A percentile compares a stretch with the other conserved stretches of the same genome.
Evolutionary conservation across 2,888 invertebrate species (phyloP).

Genomic region (Pheosia gnoma): DNA sequence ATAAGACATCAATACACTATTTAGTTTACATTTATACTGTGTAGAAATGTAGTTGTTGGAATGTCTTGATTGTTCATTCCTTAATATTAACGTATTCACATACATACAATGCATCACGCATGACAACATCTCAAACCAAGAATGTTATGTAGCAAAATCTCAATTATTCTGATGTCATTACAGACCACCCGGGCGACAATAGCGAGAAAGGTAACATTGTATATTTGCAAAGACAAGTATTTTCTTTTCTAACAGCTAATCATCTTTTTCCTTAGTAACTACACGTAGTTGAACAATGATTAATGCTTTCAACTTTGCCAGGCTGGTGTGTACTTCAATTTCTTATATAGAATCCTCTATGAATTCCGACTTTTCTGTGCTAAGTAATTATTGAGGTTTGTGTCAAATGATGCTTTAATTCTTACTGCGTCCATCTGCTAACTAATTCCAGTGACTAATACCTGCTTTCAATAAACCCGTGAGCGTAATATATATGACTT

Average conservation of each 20-base stretch:
- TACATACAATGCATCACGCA: no score
- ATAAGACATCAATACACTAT: no score
- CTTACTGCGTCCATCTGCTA: not conserved
- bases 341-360: not conserved
- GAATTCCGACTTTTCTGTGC: not conserved
- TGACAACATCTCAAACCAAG: no score
- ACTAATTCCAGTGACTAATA: not conserved
- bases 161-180: slow-evolving; percentile 47
- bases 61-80: slow-evolving; percentile 7
- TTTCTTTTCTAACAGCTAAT: slow-evolving; percentile 30
- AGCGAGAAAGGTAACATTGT: slow-evolving; percentile 72
- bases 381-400: not conserved
- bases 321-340: not conserved
- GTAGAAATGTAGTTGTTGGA: no score
- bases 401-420: not conserved
- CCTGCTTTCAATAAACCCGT: not conserved
- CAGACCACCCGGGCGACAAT: slow-evolving; percentile 73
- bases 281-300: not conserved
- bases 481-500: not conserved
- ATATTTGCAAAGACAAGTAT: slow-evolving; percentile 13
- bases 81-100: not conserved
- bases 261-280: slow-evolving; percentile 9
- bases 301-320: not conserved
- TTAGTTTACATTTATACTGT: no score
- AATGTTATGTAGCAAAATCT: slow-evolving; percentile 18